Conservation (phyloP, 1,140 invertebrate genomes). For the Drosophila truncata region DNA sequence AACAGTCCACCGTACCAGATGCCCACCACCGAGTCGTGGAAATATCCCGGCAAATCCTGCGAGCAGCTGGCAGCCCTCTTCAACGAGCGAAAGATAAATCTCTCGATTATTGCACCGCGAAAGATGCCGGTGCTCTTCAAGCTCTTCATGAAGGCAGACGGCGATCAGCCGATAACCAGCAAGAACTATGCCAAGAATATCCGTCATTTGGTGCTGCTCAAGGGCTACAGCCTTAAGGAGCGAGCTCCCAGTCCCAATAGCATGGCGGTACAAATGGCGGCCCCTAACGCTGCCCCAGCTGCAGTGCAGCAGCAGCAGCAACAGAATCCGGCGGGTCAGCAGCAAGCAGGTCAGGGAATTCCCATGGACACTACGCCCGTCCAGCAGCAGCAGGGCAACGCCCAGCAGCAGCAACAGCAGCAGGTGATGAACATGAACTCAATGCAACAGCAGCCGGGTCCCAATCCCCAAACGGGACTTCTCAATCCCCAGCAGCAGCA, state of each 20-base stretch:
- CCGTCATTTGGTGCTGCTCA: conserved; percentile 92
- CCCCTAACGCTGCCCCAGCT: conserved; percentile 18
- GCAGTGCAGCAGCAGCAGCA: conserved; percentile 44
- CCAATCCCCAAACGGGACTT: conserved; percentile 42
- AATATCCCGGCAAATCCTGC: conserved; percentile 88
- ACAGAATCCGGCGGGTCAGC: conserved; percentile 52
- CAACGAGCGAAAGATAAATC: conserved; percentile 92
- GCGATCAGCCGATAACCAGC: conserved; percentile 92
- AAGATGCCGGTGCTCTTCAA: conserved; percentile 93
- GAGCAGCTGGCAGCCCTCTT: conserved; percentile 92
- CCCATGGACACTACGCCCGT: conserved; percentile 56
- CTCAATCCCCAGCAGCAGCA: conserved; percentile 80
- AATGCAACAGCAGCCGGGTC: conserved; percentile 54
- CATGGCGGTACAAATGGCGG: conserved; percentile 84
- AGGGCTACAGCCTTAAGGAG: conserved; percentile 92
- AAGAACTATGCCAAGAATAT: conserved; percentile 97
- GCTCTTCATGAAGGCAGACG: conserved; percentile 93
- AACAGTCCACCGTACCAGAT: conserved; percentile 97
- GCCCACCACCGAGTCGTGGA: conserved; percentile 92
- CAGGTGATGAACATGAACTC: conserved; percentile 68
- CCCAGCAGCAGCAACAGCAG: conserved; percentile 51
- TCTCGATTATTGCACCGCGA: conserved; percentile 95
- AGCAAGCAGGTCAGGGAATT: conserved; percentile 46
- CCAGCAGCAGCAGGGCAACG: conserved; percentile 34
- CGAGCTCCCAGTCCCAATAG: conserved; percentile 90